Evolutionary conservation across 2,888 invertebrate genomes (phyloP).

Genomic region (Alviniconcha strummeri): DNA sequence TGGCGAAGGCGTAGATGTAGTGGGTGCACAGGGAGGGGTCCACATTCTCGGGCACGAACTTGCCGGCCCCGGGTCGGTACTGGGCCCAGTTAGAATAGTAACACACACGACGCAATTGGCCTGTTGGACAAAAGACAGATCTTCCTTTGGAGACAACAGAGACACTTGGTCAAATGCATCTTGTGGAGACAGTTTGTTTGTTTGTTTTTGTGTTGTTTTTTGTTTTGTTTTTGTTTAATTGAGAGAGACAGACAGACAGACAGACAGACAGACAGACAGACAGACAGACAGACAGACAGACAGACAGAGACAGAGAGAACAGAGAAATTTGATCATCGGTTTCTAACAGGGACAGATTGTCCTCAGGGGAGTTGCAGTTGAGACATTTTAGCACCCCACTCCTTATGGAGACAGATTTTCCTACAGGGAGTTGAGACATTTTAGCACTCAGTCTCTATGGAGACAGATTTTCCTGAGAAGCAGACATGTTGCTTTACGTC

Average conservation of each 20-base stretch:
- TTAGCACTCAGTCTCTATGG: not conserved
- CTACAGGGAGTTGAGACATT: not conserved
- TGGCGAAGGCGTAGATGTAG: conserved; percentile 96
- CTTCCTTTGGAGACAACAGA: no score
- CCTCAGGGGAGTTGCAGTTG: not conserved
- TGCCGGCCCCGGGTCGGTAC: conserved; percentile 92
- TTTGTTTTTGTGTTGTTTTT: not conserved
- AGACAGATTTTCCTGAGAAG: not conserved
- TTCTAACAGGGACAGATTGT: not conserved
- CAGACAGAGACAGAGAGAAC: not conserved
- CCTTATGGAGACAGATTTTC: not conserved
- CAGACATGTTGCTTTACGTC: not conserved
- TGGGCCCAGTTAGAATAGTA: conserved; percentile 99
- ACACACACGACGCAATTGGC: conserved; percentile 84
- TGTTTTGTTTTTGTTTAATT: not conserved
- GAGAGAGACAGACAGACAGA: not conserved
- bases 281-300: not conserved
- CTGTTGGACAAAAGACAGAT: conserved; percentile 57
- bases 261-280: not conserved
- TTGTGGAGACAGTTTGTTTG: not conserved
- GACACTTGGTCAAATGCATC: not conserved
- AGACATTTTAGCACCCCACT: not conserved
- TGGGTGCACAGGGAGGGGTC: conserved; percentile 96
- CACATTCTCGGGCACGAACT: conserved; percentile 95
- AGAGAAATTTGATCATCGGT: not conserved